Evolutionary conservation across 2,888 invertebrate species (phyloP).

Genomic region (Eupithecia abbreviata): DNA sequence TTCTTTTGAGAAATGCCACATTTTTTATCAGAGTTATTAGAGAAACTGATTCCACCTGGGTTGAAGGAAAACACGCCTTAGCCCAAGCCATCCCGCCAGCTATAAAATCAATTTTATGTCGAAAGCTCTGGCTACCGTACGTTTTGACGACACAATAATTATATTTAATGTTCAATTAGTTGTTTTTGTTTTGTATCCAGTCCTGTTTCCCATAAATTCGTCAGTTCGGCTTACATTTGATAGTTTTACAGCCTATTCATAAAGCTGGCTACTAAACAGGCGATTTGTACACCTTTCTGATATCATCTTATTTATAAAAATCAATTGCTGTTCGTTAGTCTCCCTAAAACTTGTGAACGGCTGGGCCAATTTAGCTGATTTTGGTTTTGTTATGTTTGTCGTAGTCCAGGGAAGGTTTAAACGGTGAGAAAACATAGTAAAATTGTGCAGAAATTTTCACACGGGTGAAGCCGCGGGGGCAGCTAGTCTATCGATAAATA

Average conservation of each 20-base stretch:
- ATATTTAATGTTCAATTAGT: slow-evolving; percentile 50
- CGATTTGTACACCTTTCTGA: slow-evolving; percentile 13
- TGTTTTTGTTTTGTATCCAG: slow-evolving; percentile 45
- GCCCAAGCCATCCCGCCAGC: background rate
- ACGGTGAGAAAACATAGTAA: too few relatives aligned
- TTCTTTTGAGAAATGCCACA: background rate
- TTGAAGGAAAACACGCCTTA: background rate
- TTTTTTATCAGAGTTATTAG: background rate
- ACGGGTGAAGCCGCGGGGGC: too few relatives aligned
- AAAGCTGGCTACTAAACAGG: slow-evolving; percentile 47
- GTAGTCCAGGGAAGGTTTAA: too few relatives aligned
- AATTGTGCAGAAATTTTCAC: too few relatives aligned
- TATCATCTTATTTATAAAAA: background rate
- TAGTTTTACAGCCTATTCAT: slow-evolving; percentile 50
- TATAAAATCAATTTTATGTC: slow-evolving; percentile 34
- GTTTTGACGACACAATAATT: slow-evolving; percentile 51
- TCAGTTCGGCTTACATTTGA: slow-evolving; percentile 52
- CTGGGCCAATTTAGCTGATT: too few relatives aligned
- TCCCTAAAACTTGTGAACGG: too few relatives aligned
- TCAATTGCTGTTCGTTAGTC: too few relatives aligned
- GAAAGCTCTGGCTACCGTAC: slow-evolving; percentile 42
- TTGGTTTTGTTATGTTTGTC: too few relatives aligned
- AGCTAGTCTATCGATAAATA: background rate
- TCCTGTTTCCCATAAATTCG: slow-evolving; percentile 49
- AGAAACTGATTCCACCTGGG: background rate